Conservation (phyloP, 2,888 invertebrate genomes). For the Meiosimyza platycephala region DNA sequence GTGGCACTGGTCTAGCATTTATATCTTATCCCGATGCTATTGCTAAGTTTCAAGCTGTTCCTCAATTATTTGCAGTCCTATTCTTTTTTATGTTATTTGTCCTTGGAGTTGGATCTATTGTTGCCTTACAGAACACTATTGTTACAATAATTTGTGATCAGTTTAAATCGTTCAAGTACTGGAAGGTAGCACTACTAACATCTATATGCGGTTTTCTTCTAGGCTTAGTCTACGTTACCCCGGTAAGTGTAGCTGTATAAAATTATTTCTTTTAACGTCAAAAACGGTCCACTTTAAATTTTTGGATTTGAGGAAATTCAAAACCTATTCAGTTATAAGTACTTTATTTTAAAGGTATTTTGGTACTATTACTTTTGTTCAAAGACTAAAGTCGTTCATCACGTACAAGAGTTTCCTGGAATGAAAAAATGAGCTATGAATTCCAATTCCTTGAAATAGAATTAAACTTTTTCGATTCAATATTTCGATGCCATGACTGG, state of each 20-base stretch:
- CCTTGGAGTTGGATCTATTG: conserved; percentile 80
- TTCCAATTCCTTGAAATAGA: too few relatives aligned
- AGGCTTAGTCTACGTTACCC: conserved; percentile 82
- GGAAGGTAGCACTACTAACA: conserved; percentile 71
- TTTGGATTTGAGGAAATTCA: too few relatives aligned
- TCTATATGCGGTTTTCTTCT: conserved; percentile 72
- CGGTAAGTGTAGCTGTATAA: conserved; percentile 55
- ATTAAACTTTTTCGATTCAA: too few relatives aligned
- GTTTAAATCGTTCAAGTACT: conserved; percentile 72
- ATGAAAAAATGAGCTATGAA: too few relatives aligned
- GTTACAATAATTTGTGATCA: conserved; percentile 77
- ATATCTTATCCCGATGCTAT: conserved; percentile 87
- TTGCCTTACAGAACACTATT: conserved; percentile 76
- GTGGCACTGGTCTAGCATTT: conserved; percentile 83
- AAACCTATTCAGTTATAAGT: too few relatives aligned
- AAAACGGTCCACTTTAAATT: too few relatives aligned
- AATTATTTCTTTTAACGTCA: too few relatives aligned
- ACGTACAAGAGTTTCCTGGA: too few relatives aligned
- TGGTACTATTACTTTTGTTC: too few relatives aligned
- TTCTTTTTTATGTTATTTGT: conserved; percentile 86
- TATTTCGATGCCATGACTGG: too few relatives aligned
- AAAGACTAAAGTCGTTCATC: too few relatives aligned
- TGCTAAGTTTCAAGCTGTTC: conserved; percentile 76
- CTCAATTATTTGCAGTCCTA: conserved; percentile 84
- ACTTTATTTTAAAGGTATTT: too few relatives aligned